These are phyloP conservation scores for Antheraea mylitta DNA, from an alignment of 1,140 invertebrate species.

Conservation along the genomic window DNA sequence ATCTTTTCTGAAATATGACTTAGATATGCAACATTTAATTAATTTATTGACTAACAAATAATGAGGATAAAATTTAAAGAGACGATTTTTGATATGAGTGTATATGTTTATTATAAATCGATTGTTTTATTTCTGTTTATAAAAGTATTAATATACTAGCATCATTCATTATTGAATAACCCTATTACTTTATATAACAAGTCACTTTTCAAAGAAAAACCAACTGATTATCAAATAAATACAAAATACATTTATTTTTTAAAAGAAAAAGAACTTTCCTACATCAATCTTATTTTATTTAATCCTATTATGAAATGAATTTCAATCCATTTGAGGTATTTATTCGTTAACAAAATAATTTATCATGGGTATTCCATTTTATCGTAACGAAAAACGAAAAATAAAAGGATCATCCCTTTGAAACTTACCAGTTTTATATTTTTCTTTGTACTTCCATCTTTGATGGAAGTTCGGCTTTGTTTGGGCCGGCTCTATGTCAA, in stretches of 20 bases:
- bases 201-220: background rate
- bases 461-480: constrained; percentile 58
- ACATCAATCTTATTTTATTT: background rate
- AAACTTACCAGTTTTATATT: constrained; percentile 63
- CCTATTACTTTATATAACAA: background rate
- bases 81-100: too few species aligned
- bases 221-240: background rate
- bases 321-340: constrained; percentile 27
- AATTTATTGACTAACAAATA: too few species aligned
- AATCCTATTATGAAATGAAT: constrained; percentile 6
- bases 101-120: too few species aligned
- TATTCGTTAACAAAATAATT: constrained; percentile 40
- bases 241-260: background rate
- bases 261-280: background rate
- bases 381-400: constrained; percentile 43
- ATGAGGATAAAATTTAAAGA: too few species aligned
- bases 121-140: too few species aligned
- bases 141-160: too few species aligned
- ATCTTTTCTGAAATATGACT: too few species aligned
- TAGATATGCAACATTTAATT: too few species aligned
- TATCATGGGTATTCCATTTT: constrained; percentile 41
- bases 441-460: constrained; percentile 54
- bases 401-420: constrained; percentile 61
- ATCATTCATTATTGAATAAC: background rate
- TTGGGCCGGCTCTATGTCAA: constrained; percentile 35